Percentiles rank a stretch among this genome's conserved stretches.
Evolutionary conservation across 53 echinoderm and acorn worm genomes (phyloP).

Genomic region (Astropecten irregularis): DNA sequence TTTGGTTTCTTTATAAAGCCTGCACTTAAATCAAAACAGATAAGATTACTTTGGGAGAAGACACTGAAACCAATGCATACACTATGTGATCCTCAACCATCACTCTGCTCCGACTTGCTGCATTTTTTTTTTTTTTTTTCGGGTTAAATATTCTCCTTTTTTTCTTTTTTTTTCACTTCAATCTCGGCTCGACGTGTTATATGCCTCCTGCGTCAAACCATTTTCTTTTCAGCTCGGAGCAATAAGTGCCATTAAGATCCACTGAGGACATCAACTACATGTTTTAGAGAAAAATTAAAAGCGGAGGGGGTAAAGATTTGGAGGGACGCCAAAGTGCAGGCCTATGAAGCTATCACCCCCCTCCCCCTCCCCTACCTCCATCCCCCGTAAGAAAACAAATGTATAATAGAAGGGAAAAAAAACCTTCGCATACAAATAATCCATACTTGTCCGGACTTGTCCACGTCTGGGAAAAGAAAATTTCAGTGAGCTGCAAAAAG

Average conservation of each 20-base stretch:
- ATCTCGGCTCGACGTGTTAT: neutral
- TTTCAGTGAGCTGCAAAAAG: too few relatives aligned
- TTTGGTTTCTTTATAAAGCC: neutral
- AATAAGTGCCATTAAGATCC: neutral
- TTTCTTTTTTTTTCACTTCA: too few relatives aligned
- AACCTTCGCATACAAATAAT: neutral
- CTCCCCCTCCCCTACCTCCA: too few relatives aligned
- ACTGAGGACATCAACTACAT: too few relatives aligned
- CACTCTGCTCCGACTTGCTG: too few relatives aligned
- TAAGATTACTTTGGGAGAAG: neutral
- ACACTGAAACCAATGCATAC: neutral
- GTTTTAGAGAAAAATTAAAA: too few relatives aligned
- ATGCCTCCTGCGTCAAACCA: neutral
- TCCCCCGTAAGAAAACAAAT: too few relatives aligned
- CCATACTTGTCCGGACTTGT: slow-evolving; percentile 4
- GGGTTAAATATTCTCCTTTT: slow-evolving; percentile 28
- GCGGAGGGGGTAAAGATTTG: neutral
- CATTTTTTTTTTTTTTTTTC: too few relatives aligned
- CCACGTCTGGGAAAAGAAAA: too few relatives aligned
- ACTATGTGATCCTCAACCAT: neutral
- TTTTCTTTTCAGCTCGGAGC: neutral
- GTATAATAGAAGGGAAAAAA: neutral
- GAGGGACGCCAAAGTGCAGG: neutral
- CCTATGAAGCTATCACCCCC: neutral
- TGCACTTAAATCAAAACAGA: neutral